These are phyloP conservation scores for Maylandia zebra DNA, from an alignment of 2,113 vertebrate species.

Conservation along the genomic window DNA sequence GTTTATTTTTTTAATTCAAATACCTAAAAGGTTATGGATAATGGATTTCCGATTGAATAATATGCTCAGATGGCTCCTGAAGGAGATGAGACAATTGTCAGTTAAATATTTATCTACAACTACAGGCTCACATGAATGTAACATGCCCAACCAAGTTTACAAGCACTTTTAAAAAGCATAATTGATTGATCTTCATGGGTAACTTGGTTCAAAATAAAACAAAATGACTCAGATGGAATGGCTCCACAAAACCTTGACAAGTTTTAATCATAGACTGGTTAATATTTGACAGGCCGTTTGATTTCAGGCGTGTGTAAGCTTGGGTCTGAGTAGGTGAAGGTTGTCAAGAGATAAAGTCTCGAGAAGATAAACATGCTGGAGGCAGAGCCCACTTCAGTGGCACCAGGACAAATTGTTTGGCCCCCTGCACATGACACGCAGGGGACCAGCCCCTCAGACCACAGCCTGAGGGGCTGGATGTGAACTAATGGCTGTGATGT, in stretches of 20 bases:
- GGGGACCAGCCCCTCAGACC: neutral
- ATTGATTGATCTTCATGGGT: neutral
- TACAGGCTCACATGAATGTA: neutral
- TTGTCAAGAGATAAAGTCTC: constrained; percentile 41
- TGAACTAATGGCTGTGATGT: neutral
- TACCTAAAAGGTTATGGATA: neutral
- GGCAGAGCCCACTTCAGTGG: neutral
- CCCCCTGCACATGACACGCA: neutral
- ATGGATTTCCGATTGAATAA: neutral
- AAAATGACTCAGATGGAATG: neutral
- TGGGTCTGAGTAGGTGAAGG: constrained; percentile 54
- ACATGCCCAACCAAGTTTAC: neutral
- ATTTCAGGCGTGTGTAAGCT: constrained; percentile 14
- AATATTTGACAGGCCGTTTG: constrained; percentile 56
- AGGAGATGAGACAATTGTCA: neutral
- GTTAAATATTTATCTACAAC: neutral
- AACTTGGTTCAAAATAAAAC: neutral
- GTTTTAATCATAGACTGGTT: constrained; percentile 8
- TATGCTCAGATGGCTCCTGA: neutral
- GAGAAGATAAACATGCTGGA: constrained; percentile 17
- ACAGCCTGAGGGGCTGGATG: neutral
- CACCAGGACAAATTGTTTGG: neutral
- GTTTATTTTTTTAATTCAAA: neutral
- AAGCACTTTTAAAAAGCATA: neutral
- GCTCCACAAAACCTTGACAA: neutral